These are phyloP conservation scores for Pao palembangensis DNA, from an alignment of 2,113 vertebrate genomes.

Conservation along the genomic window DNA sequence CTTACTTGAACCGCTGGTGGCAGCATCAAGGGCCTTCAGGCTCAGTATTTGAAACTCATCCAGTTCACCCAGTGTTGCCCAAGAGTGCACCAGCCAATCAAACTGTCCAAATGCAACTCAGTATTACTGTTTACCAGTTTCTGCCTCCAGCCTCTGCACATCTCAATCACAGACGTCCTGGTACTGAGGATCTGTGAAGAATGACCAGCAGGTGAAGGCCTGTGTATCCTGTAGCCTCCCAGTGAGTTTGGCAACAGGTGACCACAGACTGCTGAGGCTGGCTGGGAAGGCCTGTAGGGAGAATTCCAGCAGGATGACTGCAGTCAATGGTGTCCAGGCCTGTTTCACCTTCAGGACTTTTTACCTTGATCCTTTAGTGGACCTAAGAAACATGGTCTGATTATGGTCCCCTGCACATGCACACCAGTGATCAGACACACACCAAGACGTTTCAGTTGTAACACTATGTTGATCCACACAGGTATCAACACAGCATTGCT, in stretches of 20 bases:
- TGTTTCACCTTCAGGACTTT: neutral
- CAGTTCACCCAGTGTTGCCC: constrained; percentile 83
- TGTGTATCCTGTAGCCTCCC: constrained; percentile 56
- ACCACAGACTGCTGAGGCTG: constrained; percentile 50
- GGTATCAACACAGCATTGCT: neutral
- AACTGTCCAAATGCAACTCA: constrained; percentile 76
- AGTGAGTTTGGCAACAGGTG: constrained; percentile 79
- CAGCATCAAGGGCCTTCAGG: constrained; percentile 60
- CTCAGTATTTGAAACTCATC: constrained; percentile 39
- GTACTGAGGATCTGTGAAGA: constrained; percentile 70
- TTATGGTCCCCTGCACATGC: constrained; percentile 1
- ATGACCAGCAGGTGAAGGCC: constrained; percentile 75
- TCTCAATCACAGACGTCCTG: constrained; percentile 15
- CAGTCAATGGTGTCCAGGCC: constrained; percentile 74
- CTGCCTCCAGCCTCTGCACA: constrained; percentile 42
- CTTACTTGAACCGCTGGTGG: constrained; percentile 33
- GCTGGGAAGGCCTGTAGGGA: constrained; percentile 60
- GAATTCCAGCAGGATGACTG: constrained; percentile 60
- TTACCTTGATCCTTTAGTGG: constrained; percentile 5
- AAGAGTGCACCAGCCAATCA: constrained; percentile 72
- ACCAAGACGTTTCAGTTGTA: neutral
- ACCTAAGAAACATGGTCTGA: constrained; percentile 22
- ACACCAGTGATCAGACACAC: constrained; percentile 2
- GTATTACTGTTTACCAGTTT: constrained; percentile 73
- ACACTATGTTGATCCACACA: neutral